Conservation (phyloP, 2,797 vertebrate genomes). For the Propithecus deckenii region DNA sequence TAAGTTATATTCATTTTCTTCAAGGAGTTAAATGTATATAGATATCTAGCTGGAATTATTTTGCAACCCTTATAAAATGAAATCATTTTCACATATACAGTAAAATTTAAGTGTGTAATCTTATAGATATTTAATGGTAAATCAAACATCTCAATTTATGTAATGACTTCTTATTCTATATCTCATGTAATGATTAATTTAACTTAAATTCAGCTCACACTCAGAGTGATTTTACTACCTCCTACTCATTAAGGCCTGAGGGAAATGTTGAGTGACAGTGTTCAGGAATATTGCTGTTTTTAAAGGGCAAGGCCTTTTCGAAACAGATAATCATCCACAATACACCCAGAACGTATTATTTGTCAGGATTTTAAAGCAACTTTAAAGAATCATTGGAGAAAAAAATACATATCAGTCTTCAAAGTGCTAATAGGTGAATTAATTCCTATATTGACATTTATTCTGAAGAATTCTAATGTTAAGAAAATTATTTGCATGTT, state of each 20-base stretch:
- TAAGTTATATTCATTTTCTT: not conserved
- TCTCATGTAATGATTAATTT: not conserved
- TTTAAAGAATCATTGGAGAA: not conserved
- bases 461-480: not conserved
- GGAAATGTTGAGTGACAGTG: not conserved
- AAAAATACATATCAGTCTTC: not conserved
- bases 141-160: not conserved
- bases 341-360: not conserved
- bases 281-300: not conserved
- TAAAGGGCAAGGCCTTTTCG: not conserved
- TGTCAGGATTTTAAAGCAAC: slow-evolving; percentile 28
- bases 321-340: not conserved
- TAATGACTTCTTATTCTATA: not conserved
- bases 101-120: not conserved
- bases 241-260: not conserved
- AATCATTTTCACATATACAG: not conserved
- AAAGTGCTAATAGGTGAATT: not conserved
- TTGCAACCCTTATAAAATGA: slow-evolving; percentile 3
- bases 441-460: not conserved
- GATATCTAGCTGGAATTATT: not conserved
- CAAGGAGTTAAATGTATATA: not conserved
- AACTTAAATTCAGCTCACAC: not conserved
- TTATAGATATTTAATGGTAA: not conserved
- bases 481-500: not conserved
- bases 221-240: not conserved